These are phyloP conservation scores for Crotalus horridus DNA, from an alignment of 2,113 vertebrate species.

Conservation along the genomic window DNA sequence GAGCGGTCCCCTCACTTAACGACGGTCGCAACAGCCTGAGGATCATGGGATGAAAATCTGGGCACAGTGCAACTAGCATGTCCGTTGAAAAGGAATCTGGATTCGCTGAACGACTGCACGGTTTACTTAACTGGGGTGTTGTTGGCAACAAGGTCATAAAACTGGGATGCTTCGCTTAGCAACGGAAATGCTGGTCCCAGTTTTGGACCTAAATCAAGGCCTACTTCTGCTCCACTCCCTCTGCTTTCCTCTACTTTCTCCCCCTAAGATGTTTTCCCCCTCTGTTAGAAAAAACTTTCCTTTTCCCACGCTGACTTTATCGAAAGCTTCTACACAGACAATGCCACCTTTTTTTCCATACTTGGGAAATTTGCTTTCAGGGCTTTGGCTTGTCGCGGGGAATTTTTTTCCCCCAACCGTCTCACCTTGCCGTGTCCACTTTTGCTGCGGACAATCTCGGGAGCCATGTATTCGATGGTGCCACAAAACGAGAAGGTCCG, in stretches of 20 bases:
- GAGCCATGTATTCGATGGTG: constrained; percentile 93
- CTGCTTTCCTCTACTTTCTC: not conserved
- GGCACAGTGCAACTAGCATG: too few species aligned
- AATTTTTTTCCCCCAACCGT: not conserved
- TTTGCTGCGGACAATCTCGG: constrained; percentile 88
- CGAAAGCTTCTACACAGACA: not conserved
- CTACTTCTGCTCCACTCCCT: not conserved
- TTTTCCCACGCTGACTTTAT: not conserved
- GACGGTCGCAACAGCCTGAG: not conserved
- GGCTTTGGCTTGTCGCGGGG: not conserved
- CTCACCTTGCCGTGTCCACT: constrained; percentile 86
- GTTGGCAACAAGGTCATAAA: not conserved
- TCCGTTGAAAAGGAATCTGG: not conserved
- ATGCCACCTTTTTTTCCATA: not conserved
- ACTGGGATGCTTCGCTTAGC: not conserved
- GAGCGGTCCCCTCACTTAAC: not conserved
- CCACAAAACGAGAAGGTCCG: constrained; percentile 92
- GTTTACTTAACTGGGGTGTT: too few species aligned
- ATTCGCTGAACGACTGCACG: not conserved
- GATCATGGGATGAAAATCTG: not conserved
- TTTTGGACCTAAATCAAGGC: not conserved
- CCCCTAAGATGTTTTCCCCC: not conserved
- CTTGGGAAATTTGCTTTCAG: not conserved
- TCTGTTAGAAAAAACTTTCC: not conserved
- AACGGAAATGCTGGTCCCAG: not conserved